phyloP scores from a whole-genome alignment of 2,113 vertebrate species.

The Abramis brama region DNA sequence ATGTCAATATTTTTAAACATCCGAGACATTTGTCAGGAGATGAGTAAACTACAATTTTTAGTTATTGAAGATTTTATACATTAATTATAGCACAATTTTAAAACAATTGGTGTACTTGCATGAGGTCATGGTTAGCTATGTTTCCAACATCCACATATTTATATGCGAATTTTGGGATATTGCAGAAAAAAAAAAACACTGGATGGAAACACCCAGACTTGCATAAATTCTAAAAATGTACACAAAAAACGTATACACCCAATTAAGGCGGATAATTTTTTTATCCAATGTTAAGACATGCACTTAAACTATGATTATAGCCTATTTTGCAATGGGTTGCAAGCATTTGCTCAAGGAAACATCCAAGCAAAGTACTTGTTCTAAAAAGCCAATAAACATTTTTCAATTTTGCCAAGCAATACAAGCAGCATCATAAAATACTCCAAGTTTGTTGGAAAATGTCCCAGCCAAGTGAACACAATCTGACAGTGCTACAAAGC shows the following conservation, averaged over 20 bases:
- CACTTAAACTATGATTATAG: background rate
- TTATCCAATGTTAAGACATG: too few relatives aligned
- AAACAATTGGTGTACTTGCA: background rate
- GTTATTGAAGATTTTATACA: background rate
- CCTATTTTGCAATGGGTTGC: background rate
- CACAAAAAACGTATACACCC: too few relatives aligned
- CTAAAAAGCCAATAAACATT: conserved; percentile 13
- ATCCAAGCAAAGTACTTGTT: background rate
- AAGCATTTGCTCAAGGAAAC: background rate
- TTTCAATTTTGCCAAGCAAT: conserved; percentile 19
- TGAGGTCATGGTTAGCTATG: background rate
- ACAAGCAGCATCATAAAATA: conserved; percentile 18
- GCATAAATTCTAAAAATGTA: too few relatives aligned
- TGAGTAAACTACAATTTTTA: background rate
- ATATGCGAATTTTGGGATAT: too few relatives aligned
- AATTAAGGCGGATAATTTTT: too few relatives aligned
- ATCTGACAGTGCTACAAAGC: background rate
- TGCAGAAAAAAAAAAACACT: too few relatives aligned
- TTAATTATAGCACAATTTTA: background rate
- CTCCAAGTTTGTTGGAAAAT: conserved; percentile 8
- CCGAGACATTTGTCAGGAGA: background rate
- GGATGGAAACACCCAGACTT: too few relatives aligned
- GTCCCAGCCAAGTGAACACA: background rate
- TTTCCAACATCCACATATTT: too few relatives aligned
- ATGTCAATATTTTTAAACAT: background rate